These are phyloP conservation scores for Listrodromus nycthemerus DNA, from an alignment of 2,888 invertebrate genomes.

Conservation along the genomic window DNA sequence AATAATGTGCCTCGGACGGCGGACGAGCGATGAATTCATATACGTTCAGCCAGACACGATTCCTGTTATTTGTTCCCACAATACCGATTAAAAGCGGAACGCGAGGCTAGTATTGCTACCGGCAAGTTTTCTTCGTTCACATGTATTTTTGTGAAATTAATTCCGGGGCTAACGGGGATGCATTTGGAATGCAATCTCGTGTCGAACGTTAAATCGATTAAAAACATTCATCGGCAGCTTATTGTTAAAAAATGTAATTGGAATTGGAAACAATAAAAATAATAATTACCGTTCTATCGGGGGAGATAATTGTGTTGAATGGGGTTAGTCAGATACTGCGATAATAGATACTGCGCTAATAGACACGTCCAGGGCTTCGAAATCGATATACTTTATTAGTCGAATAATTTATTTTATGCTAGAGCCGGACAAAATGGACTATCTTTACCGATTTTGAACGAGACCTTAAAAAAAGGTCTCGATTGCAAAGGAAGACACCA, in stretches of 20 bases:
- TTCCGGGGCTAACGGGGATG: slow-evolving; percentile 10
- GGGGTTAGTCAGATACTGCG: neutral
- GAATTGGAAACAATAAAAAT: too few species aligned
- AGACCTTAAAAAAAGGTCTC: neutral
- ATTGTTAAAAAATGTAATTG: slow-evolving; percentile 2
- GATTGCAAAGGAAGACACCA: neutral
- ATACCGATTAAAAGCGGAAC: slow-evolving; percentile 57
- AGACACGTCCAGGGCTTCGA: neutral
- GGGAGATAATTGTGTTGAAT: neutral
- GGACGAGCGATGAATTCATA: slow-evolving; percentile 42
- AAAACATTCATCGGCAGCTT: neutral
- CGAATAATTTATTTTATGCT: neutral
- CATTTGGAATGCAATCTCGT: slow-evolving; percentile 1
- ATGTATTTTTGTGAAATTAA: slow-evolving; percentile 4
- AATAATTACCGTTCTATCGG: neutral
- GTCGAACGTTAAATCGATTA: slow-evolving; percentile 2
- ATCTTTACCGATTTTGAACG: neutral
- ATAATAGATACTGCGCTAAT: neutral
- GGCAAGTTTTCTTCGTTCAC: neutral
- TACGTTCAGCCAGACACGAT: slow-evolving; percentile 83
- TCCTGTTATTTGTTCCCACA: slow-evolving; percentile 83
- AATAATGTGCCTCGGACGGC: neutral
- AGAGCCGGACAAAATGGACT: neutral
- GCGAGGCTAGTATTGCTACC: neutral
- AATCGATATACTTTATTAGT: neutral